Base-by-base conservation (phyloP, 2,113 vertebrate genomes). In the Chamaetylas fuelleborni region DNA sequence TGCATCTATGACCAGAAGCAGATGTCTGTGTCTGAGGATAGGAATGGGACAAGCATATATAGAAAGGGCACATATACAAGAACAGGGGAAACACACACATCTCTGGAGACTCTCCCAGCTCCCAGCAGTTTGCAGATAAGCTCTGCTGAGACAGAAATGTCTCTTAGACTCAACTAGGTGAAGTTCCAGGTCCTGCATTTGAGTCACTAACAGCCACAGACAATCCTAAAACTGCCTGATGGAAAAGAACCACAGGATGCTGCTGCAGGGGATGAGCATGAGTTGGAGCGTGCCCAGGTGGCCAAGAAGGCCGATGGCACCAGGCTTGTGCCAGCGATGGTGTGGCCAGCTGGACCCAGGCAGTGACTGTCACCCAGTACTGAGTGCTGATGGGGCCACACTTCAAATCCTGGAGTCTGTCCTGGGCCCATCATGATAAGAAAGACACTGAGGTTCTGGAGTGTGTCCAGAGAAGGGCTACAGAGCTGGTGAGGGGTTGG, bases 21-120 rank as follows among this genome's bases (percentile, higher is more conserved):
- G 40, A 36, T 43, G 31, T 47, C 20, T 0, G 0, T 33, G 16
- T 67, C 31, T 33, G 23, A 87, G 19, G 13, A 24, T 2, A 54
- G 8, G 14, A 90, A 72, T 3, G 51, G 19, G 17, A 45, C 14
- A 76, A 82, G 9, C 3, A 4, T 28, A 48, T 42, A 29, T 1
- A 43, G 45, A 48, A 92, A 54, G 6, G 11, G 3, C 6, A 79
- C 40, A 10, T 4, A 24, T 33, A 36, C 26, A 62, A 42, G 14
- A 66, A 23, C 11, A 72, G 9, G 6, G 6, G 5, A 71, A 92
- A 11, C 9, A 51, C 17, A 73, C 5, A 6, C 3, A 1, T 31
- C 28, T 12, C 60, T 53, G 17, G 34, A 87, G 26, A 42, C 8
- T 74, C 15, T 61, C 6, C 8, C 26, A 62, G 34, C 7, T 85